Base-by-base conservation (phyloP, 2,888 invertebrate genomes). In the Meteorus colon region DNA sequence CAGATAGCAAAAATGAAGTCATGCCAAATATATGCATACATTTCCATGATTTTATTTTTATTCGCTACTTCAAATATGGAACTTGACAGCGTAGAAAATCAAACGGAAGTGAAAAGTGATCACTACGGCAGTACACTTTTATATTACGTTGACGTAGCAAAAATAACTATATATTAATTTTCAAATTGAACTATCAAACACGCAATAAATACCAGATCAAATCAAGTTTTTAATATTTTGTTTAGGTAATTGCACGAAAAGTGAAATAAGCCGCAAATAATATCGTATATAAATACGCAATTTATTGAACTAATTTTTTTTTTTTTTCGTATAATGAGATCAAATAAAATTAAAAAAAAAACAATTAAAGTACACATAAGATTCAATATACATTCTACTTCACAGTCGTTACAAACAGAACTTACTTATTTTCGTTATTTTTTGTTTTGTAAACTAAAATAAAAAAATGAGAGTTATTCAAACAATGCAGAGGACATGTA, bases 261-360 rank as follows among this genome's bases (percentile, higher is more conserved):
- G 72, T 71, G 77, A 78, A 78, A 71, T 75, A 70, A 80, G 69
- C 74, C 78, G 73, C 37, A 70, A 80, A 67, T 62, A 75, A 77
- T 72, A 59, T 81, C 78, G 63, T 80, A 79, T 76, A 79, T 76
- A 79, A 81, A 81, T 81, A 82, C 79, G 77, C 74, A 79, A 77
- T 83, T 83, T 82, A 81, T 82, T 81, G 48, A 80, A 82, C 81
- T 77, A 77, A 79, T 66, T 70, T 80, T 77, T 78, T 62, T 62
- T 48, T 55, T 10, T 51, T 71, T 60, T 59, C 51, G 34, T 77
- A 79, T 79, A 81, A 80, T 81, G 79, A 82, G 80, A 82, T 80
- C 77, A 79, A 76, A 73, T 68, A 78, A 78, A 74, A 77, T 69
- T 75, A 41, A 73, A 79, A 77, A 78, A 74, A 74, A 74, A 77